Base-by-base conservation (phyloP, 2,113 vertebrate species). In the Hypomesus transpacificus region DNA sequence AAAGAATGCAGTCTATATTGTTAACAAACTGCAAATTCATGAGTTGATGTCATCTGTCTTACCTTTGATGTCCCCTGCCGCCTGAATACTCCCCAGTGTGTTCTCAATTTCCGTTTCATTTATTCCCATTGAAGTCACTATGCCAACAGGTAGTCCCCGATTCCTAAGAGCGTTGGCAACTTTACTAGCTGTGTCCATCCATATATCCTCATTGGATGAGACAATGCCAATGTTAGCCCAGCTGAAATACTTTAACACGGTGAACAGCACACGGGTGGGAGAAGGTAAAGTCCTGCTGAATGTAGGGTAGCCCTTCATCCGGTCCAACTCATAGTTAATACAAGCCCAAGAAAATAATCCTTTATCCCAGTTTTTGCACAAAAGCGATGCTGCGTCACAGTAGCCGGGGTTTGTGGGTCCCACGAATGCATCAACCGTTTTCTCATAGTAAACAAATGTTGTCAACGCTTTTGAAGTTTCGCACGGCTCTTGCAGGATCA, bases 371-470 rank as follows among this genome's bases (percentile, higher is more conserved):
- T 89, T 93, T 80, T 91, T 92, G 64, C 86, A 88, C 75, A 97
- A 77, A 75, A 95, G 85, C 0, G 91, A 84, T 0, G 93, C 94
- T 4, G 90, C 90, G 4, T 93, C 91, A 5, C 95, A 97, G 84
- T 95, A 96, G 8, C 95, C 94, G 0, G 95, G 94, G 71, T 96
- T 98, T 62, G 91, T 76, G 66, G 94, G 94, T 3, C 94, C 95
- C 72, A 95, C 21, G 18, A 98, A 93, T 9, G 87, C 94, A 9
- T 95, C 92, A 1, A 90, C 89, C 73, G 84, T 60, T 65, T 92
- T 88, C 68, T 90, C 87, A 57, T 94, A 89, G 66, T 84, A 86
- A 69, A 92, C 74, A 70, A 95, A 98, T 53, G 86, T 86, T 26
- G 87, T 79, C 52, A 96, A 88, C 1, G 95, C 94, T 80, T 86